Conservation (phyloP, 2,888 invertebrate genomes). For the Megaustenia siamemsis region DNA sequence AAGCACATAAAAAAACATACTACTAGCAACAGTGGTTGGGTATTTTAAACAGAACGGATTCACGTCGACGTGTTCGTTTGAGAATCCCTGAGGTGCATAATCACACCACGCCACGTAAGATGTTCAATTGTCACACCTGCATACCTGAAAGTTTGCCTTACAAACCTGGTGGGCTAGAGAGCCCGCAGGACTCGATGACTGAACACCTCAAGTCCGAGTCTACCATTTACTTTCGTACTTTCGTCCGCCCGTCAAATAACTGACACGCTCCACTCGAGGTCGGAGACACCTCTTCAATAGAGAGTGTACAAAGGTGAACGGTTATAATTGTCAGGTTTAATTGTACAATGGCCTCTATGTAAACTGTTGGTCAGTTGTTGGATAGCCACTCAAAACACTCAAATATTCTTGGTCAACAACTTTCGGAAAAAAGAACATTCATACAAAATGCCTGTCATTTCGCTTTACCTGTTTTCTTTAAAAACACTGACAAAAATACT, state of each 20-base stretch:
- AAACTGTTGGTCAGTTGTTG: slow-evolving; percentile 23
- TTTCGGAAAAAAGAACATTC: slow-evolving; percentile 9
- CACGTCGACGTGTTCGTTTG: no score
- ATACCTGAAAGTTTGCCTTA: background rate
- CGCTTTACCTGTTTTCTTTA: background rate
- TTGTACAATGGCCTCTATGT: slow-evolving; percentile 6
- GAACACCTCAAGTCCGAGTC: background rate
- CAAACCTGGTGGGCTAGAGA: background rate
- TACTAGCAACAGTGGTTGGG: no score
- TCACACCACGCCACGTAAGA: no score
- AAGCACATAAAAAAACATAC: no score
- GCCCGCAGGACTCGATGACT: background rate
- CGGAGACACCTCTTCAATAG: background rate
- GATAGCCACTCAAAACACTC: slow-evolving; percentile 43
- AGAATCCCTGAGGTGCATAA: no score
- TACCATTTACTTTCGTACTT: slow-evolving; percentile 38
- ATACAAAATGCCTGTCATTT: slow-evolving; percentile 26
- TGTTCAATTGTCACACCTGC: slow-evolving; percentile 10
- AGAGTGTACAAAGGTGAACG: background rate
- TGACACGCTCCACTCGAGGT: background rate
- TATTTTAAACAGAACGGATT: no score
- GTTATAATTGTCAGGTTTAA: slow-evolving; percentile 9
- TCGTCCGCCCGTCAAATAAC: slow-evolving; percentile 31
- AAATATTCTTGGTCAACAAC: slow-evolving; percentile 39
- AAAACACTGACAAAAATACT: slow-evolving; percentile 12